Evolutionary conservation across 2,797 vertebrate species (phyloP).

Genomic region (Eulemur coronatus): DNA sequence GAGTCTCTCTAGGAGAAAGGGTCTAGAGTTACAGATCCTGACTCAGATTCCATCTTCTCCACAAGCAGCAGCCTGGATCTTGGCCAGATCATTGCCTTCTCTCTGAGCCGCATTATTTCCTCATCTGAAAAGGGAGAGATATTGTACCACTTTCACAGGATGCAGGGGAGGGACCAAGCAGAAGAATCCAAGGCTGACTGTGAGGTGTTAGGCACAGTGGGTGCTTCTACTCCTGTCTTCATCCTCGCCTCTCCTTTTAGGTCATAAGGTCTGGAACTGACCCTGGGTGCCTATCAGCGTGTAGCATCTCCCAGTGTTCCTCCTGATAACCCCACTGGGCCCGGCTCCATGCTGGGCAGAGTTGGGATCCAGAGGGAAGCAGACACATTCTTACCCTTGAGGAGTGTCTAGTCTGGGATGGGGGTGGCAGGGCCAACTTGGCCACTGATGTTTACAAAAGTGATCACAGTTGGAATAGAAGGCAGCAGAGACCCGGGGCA

Average conservation of each 20-base stretch:
- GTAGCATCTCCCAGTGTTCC: background rate
- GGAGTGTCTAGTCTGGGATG: background rate
- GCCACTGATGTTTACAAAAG: background rate
- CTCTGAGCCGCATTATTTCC: background rate
- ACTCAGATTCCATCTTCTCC: conserved; percentile 1
- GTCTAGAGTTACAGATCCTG: conserved; percentile 27
- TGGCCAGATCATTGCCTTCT: conserved; percentile 1
- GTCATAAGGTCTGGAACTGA: background rate
- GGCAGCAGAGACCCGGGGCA: background rate
- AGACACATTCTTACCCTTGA: background rate
- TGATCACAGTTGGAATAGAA: background rate
- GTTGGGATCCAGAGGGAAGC: background rate
- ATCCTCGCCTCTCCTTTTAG: background rate
- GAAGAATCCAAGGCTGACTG: background rate
- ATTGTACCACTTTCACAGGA: background rate
- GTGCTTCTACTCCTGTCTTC: background rate
- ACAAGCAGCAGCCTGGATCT: conserved; percentile 1
- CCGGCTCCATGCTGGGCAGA: background rate
- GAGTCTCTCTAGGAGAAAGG: background rate
- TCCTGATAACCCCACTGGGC: background rate
- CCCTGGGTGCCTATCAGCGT: background rate
- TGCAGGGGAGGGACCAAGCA: background rate
- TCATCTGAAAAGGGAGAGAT: background rate
- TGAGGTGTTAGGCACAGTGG: background rate
- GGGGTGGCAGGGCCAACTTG: background rate